phyloP scores from a whole-genome alignment of 1,140 invertebrate genomes.

The Cephus cinctus region DNA sequence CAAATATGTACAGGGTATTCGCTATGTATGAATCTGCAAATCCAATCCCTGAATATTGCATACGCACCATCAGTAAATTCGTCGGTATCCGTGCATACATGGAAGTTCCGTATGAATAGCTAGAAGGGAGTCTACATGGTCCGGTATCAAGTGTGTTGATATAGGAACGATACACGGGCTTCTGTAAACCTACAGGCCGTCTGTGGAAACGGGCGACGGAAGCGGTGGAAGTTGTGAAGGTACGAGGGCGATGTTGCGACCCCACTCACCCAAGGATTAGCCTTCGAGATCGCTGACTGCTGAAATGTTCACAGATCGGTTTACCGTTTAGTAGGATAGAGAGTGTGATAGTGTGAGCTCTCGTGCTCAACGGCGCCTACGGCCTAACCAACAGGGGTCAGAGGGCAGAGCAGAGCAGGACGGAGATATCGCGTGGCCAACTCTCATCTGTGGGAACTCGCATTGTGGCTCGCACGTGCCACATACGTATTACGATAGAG shows the following conservation, averaged over 20 bases:
- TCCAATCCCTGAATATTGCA: too few relatives aligned
- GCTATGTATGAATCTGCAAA: too few relatives aligned
- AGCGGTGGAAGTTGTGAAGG: background rate
- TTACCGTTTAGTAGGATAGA: constrained; percentile 56
- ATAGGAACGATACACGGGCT: too few relatives aligned
- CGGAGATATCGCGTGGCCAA: constrained; percentile 20
- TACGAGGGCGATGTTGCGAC: constrained; percentile 42
- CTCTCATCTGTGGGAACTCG: constrained; percentile 46
- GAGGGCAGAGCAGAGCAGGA: constrained; percentile 19
- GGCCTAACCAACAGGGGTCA: constrained; percentile 17
- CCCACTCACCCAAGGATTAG: constrained; percentile 50
- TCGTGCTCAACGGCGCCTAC: constrained; percentile 37
- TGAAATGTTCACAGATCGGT: constrained; percentile 58
- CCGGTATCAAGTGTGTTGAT: too few relatives aligned
- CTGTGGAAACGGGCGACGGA: background rate
- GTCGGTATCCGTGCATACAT: too few relatives aligned
- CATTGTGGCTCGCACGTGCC: constrained; percentile 52
- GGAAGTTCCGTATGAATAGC: constrained; percentile 32
- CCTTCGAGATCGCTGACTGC: constrained; percentile 56
- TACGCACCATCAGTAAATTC: too few relatives aligned
- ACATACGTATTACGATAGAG: constrained; percentile 39
- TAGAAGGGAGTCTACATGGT: background rate
- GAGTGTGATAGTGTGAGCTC: constrained; percentile 49
- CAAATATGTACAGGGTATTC: too few relatives aligned
- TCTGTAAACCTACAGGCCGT: background rate